Percentiles rank a stretch among this genome's conserved stretches.
Evolutionary conservation across 2,888 invertebrate species (phyloP).

Genomic region (Alviniconcha strummeri): DNA sequence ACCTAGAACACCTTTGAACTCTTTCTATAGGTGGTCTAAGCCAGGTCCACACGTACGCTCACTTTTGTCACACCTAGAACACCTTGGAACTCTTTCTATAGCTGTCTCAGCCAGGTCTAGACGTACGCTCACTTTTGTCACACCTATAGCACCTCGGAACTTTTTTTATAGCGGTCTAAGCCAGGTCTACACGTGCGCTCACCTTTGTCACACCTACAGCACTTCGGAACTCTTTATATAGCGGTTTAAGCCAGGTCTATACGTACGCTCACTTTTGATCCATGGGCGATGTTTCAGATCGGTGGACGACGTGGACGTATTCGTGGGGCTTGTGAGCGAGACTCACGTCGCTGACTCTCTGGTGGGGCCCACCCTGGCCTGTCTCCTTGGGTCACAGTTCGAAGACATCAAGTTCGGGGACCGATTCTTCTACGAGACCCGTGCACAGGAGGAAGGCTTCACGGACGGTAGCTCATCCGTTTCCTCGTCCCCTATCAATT

Average conservation of each 20-base stretch:
- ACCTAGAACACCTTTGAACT: no score
- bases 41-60: not conserved
- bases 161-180: no score
- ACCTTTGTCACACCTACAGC: no score
- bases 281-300: not conserved
- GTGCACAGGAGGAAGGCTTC: not conserved
- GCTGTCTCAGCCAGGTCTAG: not conserved
- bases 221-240: no score
- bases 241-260: not conserved
- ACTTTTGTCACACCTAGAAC: no score
- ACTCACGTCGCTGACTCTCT: not conserved
- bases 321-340: constrained; percentile 16
- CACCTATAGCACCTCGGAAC: no score
- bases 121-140: not conserved
- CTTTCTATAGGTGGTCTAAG: not conserved
- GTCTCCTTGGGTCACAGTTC: constrained; percentile 28
- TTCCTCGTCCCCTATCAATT: no score
- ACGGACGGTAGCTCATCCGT: not conserved
- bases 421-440: constrained; percentile 29
- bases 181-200: not conserved
- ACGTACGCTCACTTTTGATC: not conserved
- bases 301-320: constrained; percentile 20
- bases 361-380: constrained; percentile 24
- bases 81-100: no score
- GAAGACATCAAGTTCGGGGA: constrained; percentile 27